Evolutionary conservation across 2,888 invertebrate genomes (phyloP), one percentile per base, ranked within the genome.

Genomic region (Isoperla grammatica): DNA sequence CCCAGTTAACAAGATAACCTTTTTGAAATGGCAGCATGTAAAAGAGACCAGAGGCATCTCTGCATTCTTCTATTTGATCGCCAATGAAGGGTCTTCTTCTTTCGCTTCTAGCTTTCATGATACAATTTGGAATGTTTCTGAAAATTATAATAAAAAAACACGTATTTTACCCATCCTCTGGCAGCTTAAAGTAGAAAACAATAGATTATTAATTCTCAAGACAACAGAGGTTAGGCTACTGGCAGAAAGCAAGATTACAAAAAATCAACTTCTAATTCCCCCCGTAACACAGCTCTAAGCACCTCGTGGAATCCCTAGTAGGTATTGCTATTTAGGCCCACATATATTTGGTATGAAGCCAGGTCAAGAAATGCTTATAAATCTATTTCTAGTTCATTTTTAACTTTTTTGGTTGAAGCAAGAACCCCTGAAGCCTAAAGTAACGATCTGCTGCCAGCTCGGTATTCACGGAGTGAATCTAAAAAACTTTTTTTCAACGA

Each of bases 81-180:
- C 90, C 97, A 59, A 99, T 84, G 73, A 97, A 99, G 0, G 94
- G 88, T 45, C 98, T 81, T 9, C 96, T 85, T 57, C 95, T 79
- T 74, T 99, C 98, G 56, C 93, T 94, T 75, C 97, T 98, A 0
- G 96, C 96, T 80, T 99, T 99, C 84, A 95, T 94, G 23, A 99
- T 91, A 70, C 93, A 95, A 75, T 99, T 99, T 0, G 97, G 95
- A 55, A 95, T 81, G 13, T 90, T 71, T 69, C 84, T 85, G 68
- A 57, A 76, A 75, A 65, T 57, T 29, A 60, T 65, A 45, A 55
- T 54, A 12, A 37, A 22, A n/a, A 19, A 42, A 12, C 8, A n/a
- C 48, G 9, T 42, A 37, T 56, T 9, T 46, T 11, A 43, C 23
- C 12, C 15, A 29, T 8, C 29, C 5, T 8, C 29, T 29, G 4